Evolutionary conservation across 2,797 vertebrate genomes (phyloP).

Genomic region (Tragelaphus eurycerus): DNA sequence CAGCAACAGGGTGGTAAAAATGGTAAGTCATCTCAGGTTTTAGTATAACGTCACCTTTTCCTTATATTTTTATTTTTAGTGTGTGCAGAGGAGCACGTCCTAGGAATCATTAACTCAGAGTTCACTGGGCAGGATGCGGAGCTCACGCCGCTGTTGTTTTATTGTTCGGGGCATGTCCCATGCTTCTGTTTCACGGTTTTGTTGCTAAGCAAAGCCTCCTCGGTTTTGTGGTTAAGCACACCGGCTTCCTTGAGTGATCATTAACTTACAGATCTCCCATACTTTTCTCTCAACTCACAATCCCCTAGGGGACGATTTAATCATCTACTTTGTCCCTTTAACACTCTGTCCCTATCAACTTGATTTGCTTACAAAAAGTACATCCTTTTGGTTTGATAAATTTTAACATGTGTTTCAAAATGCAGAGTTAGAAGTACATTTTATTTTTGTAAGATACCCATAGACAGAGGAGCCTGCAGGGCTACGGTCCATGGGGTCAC

Average conservation of each 20-base stretch:
- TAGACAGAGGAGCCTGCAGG: neutral
- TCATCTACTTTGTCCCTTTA: neutral
- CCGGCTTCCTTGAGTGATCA: neutral
- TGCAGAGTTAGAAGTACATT: neutral
- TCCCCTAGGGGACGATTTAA: neutral
- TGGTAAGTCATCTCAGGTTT: neutral
- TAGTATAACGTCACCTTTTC: neutral
- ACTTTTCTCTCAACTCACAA: neutral
- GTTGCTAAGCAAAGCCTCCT: neutral
- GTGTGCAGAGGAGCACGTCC: neutral
- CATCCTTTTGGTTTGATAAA: neutral
- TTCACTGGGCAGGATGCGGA: neutral
- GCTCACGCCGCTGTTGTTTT: neutral
- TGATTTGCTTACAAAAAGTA: neutral
- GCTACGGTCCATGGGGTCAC: neutral
- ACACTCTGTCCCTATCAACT: neutral
- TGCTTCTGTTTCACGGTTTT: neutral
- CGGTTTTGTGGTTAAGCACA: neutral
- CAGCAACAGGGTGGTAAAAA: neutral
- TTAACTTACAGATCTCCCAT: neutral
- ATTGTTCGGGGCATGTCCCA: neutral
- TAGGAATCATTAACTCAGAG: neutral
- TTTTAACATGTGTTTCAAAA: neutral
- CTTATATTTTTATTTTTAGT: neutral
- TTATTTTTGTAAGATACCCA: neutral